Evolutionary conservation across 1,140 invertebrate species (phyloP).

Genomic region (Hycleus phaleratus): DNA sequence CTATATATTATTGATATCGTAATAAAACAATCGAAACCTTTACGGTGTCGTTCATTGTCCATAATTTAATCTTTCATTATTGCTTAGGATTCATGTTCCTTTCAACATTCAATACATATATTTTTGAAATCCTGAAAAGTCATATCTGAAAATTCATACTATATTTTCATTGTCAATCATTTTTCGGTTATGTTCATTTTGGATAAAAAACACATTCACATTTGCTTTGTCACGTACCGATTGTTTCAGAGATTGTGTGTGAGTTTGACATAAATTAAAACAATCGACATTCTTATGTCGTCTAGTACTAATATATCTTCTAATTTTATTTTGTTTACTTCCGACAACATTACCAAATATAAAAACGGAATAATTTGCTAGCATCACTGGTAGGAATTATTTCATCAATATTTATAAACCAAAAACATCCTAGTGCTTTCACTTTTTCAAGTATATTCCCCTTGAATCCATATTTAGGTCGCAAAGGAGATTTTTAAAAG

Average conservation of each 20-base stretch:
- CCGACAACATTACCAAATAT: conserved; percentile 36
- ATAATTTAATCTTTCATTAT: conserved; percentile 32
- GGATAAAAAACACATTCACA: conserved; percentile 34
- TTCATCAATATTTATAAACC: conserved; percentile 29
- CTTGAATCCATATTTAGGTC: conserved; percentile 34
- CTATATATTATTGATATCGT: no score
- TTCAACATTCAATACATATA: conserved; percentile 28
- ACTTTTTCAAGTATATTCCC: conserved; percentile 24
- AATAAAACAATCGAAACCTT: no score
- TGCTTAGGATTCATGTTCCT: conserved; percentile 27
- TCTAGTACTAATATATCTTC: conserved; percentile 36
- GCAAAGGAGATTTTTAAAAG: conserved; percentile 36
- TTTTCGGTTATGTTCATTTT: conserved; percentile 38
- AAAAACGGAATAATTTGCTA: conserved; percentile 31
- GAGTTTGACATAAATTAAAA: conserved; percentile 37
- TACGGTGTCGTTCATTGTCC: conserved; percentile 12
- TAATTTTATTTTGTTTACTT: conserved; percentile 29
- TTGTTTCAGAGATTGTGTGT: conserved; percentile 7
- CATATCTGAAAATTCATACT: conserved; percentile 36
- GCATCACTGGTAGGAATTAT: conserved; percentile 23
- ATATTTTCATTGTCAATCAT: conserved; percentile 39
- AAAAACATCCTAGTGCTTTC: conserved; percentile 25
- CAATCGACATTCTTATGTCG: conserved; percentile 16
- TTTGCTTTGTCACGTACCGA: conserved; percentile 6
- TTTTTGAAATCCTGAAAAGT: conserved; percentile 26